These are phyloP conservation scores for Actias luna DNA, from an alignment of 2,888 invertebrate genomes.

Conservation along the genomic window DNA sequence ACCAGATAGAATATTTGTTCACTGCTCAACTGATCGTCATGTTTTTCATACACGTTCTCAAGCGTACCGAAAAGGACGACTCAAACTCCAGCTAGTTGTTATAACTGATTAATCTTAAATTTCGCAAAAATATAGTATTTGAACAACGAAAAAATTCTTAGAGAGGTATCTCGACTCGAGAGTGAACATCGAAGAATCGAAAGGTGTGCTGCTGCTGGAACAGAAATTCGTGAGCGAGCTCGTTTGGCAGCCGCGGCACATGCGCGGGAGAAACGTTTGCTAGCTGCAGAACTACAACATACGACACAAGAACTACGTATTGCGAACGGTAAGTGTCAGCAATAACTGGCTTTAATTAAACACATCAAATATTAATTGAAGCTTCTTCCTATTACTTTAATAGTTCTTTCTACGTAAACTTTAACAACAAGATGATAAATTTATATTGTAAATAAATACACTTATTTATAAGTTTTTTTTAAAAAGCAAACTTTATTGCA, in stretches of 20 bases:
- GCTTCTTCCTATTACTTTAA: neutral
- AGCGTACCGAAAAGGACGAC: too few relatives aligned
- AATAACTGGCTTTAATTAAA: neutral
- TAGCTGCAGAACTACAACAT: slow-evolving; percentile 60
- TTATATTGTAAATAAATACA: neutral
- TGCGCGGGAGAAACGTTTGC: slow-evolving; percentile 64
- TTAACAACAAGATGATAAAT: neutral
- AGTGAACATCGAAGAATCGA: slow-evolving; percentile 65
- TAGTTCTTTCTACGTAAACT: neutral
- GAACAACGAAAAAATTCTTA: slow-evolving; percentile 29
- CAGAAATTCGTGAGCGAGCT: slow-evolving; percentile 66
- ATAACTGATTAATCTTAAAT: too few relatives aligned
- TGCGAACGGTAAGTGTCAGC: slow-evolving; percentile 52
- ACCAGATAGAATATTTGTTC: too few relatives aligned
- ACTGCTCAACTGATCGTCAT: too few relatives aligned
- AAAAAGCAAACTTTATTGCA: slow-evolving; percentile 33
- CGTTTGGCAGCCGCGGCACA: slow-evolving; percentile 72
- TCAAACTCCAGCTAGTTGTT: too few relatives aligned
- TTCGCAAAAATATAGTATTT: too few relatives aligned
- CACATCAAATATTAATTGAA: neutral
- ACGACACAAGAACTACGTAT: slow-evolving; percentile 50
- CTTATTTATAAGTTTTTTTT: neutral
- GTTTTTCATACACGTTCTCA: too few relatives aligned
- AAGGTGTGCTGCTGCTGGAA: slow-evolving; percentile 59
- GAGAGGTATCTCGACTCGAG: slow-evolving; percentile 61